Evolutionary conservation across 1,140 invertebrate genomes (phyloP), one percentile per base, ranked within the genome.

Genomic region (Polypedilum pembai): DNA sequence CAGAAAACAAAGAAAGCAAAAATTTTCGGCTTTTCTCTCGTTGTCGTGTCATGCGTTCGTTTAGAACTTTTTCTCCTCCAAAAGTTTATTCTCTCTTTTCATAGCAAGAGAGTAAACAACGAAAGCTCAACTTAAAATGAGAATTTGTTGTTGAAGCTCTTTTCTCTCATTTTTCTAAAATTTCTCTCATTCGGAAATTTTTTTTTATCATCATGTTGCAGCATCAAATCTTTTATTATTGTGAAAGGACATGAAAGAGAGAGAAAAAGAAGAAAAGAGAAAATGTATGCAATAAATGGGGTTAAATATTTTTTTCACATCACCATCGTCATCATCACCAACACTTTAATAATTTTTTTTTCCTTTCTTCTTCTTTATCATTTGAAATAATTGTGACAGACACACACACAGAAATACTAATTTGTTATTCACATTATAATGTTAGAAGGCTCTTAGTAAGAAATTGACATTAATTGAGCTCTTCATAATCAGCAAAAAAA

Each of bases 151-250:
- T 15, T 56, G 45, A 56, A 56, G 45, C 45, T 56, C n/a, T 56
- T n/a, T 56, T 15, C 41, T 45, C 41, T 10, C 8, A 45, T 8
- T 7, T 45, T 4, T 56, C 4, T 4, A 56, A 12, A 56, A 15
- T n/a, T 56, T 56, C 45, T 56, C 45, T 56, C 45, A 3, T 5
- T 33, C 3, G 8, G 41, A 45, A 45, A 45, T 3, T 1, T 4
- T 8, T n/a, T n/a, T 56, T 56, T 56, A 33, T 33, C 24, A 33
- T 15, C 45, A 12, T n/a, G 12, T 56, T 56, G 45, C 45, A 56
- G 45, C 45, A 56, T 56, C 45, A 56, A 56, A 56, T 15, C 45
- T 56, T 56, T 56, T 56, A 56, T 56, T n/a, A 56, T 56, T 15
- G 10, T 33, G 24, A 33, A 33, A 33, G 24, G 24, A 33, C 45